Percentiles rank a stretch among this genome's conserved stretches.
phyloP scores from a whole-genome alignment of 2,888 invertebrate species.

The Dolomedes plantarius region DNA sequence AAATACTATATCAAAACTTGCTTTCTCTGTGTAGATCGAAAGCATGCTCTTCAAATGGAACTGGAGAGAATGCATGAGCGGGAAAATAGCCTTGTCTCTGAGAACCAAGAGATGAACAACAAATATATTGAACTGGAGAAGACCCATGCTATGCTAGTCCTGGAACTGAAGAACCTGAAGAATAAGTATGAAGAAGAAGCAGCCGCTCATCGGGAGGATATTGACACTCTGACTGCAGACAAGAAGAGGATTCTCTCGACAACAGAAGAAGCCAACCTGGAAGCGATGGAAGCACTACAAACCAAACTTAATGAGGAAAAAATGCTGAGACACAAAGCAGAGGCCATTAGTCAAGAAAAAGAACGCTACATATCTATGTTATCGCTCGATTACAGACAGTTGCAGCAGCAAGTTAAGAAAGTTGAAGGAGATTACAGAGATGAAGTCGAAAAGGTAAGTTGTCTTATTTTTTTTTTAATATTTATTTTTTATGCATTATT shows the following conservation, averaged over 20 bases:
- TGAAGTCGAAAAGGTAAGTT: conserved; percentile 86
- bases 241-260: conserved; percentile 76
- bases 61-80: conserved; percentile 82
- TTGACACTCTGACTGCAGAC: conserved; percentile 76
- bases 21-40: conserved; percentile 77
- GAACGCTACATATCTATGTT: conserved; percentile 96
- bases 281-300: conserved; percentile 94
- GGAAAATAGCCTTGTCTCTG: conserved; percentile 83
- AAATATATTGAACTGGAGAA: conserved; percentile 89
- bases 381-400: conserved; percentile 95
- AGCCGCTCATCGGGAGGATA: conserved; percentile 83
- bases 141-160: conserved; percentile 87
- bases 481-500: no score
- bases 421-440: conserved; percentile 93
- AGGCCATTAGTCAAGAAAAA: conserved; percentile 86
- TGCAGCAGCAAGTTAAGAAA: conserved; percentile 89
- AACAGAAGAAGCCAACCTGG: conserved; percentile 87
- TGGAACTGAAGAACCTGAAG: conserved; percentile 83
- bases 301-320: conserved; percentile 94
- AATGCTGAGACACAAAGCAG: conserved; percentile 88
- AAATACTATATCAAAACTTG: no score
- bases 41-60: conserved; percentile 82
- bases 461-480: no score
- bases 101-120: conserved; percentile 87
- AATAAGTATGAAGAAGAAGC: conserved; percentile 76